Evolutionary conservation across 2,888 invertebrate species (phyloP).

Genomic region (Ligdia adustata): DNA sequence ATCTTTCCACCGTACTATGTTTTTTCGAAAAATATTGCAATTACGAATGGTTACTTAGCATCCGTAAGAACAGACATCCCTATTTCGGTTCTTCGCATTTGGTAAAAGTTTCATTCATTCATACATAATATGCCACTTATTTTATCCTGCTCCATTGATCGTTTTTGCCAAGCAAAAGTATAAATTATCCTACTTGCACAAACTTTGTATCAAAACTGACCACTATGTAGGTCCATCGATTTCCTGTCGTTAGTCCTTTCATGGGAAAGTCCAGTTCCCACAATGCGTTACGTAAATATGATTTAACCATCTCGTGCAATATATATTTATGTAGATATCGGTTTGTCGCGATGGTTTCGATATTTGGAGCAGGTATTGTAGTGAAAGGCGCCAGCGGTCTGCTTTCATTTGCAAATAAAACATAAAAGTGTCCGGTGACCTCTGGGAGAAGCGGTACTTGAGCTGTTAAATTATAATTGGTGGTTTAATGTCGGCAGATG

Average conservation of each 20-base stretch:
- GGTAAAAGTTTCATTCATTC: no score
- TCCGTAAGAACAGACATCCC: no score
- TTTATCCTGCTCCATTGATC: no score
- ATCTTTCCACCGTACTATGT: no score
- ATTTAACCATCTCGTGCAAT: constrained; percentile 24
- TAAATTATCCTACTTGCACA: no score
- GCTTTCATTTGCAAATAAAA: constrained; percentile 27
- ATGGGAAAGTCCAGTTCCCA: constrained; percentile 29
- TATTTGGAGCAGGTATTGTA: constrained; percentile 50
- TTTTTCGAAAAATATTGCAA: no score
- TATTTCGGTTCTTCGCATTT: no score
- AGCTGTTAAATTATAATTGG: constrained; percentile 7
- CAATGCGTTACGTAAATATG: constrained; percentile 25
- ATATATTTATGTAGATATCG: not conserved
- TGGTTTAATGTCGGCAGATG: constrained; percentile 1
- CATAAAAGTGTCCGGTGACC: constrained; percentile 19
- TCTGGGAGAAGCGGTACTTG: constrained; percentile 7
- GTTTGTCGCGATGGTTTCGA: constrained; percentile 34
- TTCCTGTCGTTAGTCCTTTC: constrained; percentile 27
- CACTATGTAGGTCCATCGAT: constrained; percentile 21
- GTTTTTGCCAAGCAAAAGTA: no score
- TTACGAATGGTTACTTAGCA: no score
- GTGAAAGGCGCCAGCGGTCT: constrained; percentile 48
- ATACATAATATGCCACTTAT: no score
- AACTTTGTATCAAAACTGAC: no score